These are phyloP conservation scores for Orthonyx spaldingii DNA, from an alignment of 2,113 vertebrate genomes.

Conservation along the genomic window DNA sequence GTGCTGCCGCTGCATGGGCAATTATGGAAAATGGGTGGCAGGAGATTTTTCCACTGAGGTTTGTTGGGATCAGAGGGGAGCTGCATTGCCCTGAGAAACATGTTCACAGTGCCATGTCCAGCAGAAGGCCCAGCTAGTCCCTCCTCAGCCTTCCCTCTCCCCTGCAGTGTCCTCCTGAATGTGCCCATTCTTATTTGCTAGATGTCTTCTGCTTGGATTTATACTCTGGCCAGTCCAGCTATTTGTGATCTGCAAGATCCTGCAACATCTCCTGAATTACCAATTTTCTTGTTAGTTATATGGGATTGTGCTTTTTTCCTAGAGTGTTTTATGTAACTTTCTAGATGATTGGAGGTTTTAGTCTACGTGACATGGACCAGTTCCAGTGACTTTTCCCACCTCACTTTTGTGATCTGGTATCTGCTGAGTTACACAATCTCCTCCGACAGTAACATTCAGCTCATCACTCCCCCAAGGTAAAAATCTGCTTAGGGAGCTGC, in stretches of 20 bases:
- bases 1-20: not conserved
- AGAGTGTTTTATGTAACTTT: not conserved
- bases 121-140: not conserved
- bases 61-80: not conserved
- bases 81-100: not conserved
- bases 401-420: not conserved
- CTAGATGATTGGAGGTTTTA: not conserved
- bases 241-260: not conserved
- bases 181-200: not conserved
- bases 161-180: not conserved
- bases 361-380: not conserved
- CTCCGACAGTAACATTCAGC: not conserved
- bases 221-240: not conserved
- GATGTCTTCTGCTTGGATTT: not conserved
- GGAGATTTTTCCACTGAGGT: not conserved
- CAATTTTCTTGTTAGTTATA: not conserved
- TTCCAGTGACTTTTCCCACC: not conserved
- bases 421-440: not conserved
- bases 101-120: not conserved
- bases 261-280: not conserved
- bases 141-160: not conserved
- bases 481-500: slow-evolving; percentile 21
- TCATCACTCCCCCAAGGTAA: not conserved
- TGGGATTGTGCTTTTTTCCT: not conserved
- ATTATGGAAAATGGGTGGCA: not conserved